Evolutionary conservation across 2,797 vertebrate species (phyloP).

Genomic region (Ptychobarbus kaznakovi): DNA sequence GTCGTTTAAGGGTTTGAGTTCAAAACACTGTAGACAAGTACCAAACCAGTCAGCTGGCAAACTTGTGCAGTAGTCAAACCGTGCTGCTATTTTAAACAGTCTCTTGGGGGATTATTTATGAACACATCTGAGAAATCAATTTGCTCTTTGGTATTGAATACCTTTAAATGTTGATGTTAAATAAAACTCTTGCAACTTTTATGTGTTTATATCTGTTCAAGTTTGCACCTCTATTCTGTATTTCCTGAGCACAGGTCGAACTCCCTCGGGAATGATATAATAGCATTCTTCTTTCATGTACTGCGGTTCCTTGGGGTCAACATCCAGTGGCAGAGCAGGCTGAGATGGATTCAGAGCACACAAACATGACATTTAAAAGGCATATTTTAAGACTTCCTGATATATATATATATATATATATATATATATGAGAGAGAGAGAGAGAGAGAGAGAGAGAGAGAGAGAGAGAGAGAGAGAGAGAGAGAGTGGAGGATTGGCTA

Average conservation of each 20-base stretch:
- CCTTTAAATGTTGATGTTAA: neutral
- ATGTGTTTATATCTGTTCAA: neutral
- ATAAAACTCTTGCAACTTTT: neutral
- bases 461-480: no score
- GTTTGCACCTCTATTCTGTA: conserved; percentile 89
- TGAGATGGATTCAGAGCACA: conserved; percentile 60
- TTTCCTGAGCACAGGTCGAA: conserved; percentile 86
- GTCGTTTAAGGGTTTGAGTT: conserved; percentile 15
- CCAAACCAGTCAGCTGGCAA: conserved; percentile 11
- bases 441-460: no score
- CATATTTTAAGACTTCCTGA: neutral
- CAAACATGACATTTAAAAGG: conserved; percentile 16
- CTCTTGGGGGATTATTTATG: neutral
- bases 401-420: neutral
- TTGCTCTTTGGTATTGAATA: neutral
- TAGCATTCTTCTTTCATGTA: conserved; percentile 72
- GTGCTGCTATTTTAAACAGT: conserved; percentile 2
- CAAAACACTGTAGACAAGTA: conserved; percentile 4
- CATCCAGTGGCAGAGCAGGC: conserved; percentile 83
- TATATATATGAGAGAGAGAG: no score
- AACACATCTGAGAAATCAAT: neutral
- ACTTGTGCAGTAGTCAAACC: neutral
- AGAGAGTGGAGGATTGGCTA: neutral
- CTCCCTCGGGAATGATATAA: conserved; percentile 85
- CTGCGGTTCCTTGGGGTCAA: conserved; percentile 82